Conservation (phyloP, 2,888 invertebrate species). For the Dasypolia templi region DNA sequence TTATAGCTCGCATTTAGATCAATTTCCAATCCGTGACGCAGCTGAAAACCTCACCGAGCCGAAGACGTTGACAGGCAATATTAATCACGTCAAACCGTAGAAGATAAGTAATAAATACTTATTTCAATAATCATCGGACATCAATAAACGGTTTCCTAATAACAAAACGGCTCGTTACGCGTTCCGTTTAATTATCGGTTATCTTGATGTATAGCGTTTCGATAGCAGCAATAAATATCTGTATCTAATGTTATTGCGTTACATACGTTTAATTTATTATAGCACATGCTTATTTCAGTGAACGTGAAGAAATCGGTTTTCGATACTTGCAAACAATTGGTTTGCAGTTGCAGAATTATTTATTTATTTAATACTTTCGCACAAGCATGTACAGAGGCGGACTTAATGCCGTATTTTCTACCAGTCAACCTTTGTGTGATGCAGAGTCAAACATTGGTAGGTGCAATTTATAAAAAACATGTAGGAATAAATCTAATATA, state of each 20-base stretch:
- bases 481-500: too few relatives aligned
- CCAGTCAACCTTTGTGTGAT: too few relatives aligned
- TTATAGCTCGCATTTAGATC: conserved; percentile 33
- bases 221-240: conserved; percentile 64
- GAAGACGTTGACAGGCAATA: conserved; percentile 45
- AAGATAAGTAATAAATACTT: conserved; percentile 52
- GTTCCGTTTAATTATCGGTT: conserved; percentile 64
- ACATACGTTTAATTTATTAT: conserved; percentile 56
- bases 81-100: conserved; percentile 57
- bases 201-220: conserved; percentile 60
- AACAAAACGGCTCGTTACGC: conserved; percentile 55
- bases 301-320: conserved; percentile 9
- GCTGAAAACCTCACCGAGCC: conserved; percentile 43
- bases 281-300: conserved; percentile 30
- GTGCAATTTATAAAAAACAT: too few relatives aligned
- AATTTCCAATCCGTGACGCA: conserved; percentile 41
- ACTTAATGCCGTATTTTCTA: too few relatives aligned
- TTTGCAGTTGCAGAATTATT: background rate
- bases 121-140: conserved; percentile 61
- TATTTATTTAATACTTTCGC: too few relatives aligned
- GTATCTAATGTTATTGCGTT: conserved; percentile 63
- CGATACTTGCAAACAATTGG: background rate
- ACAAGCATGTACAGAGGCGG: too few relatives aligned
- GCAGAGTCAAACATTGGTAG: too few relatives aligned
- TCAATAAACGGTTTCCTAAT: conserved; percentile 60